Base-by-base conservation (phyloP, 37 sponge, comb jelly and placozoan genomes). In the Ephydatia muelleri region DNA sequence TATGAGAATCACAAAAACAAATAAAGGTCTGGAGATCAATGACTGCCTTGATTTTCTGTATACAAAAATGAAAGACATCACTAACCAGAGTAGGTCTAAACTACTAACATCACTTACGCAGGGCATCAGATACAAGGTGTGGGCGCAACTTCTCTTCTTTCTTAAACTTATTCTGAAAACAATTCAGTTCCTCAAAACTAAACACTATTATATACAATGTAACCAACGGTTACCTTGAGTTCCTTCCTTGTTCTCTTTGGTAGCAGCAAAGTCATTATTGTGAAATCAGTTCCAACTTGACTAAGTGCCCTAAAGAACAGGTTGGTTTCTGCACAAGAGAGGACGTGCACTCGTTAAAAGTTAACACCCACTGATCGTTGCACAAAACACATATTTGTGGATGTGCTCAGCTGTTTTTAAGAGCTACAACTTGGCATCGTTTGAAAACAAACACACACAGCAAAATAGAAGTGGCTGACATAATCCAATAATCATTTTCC, bases 281-380 rank as follows among this genome's bases (percentile, higher is more conserved):
- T 94, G 83, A 94, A 94, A 47, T 94, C 94, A 23, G 94, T 94
- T 11, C 94, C 94, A 40, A 91, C 92, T 70, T 94, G 92, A 82
- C 89, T 80, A 30, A 94, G 86, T 14, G 94, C 88, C 27, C 73
- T 78, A 76, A 88, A 94, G 82, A 94, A 94, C 23, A 35, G 13
- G 22, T 49, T 67, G 22, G 94, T 94, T 66, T 94, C 94, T 94
- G 69, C 3, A 76, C 38, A 80, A 21, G 83, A 47, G 30, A 27
- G 16, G 19, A 57, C 19, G 19, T n/a, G n/a, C n/a, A n/a, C n/a
- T n/a, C n/a, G n/a, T n/a, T n/a, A n/a, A n/a, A n/a, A n/a, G n/a
- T n/a, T n/a, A n/a, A n/a, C n/a, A n/a, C n/a, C n/a, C n/a, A n/a
- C n/a, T n/a, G n/a, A n/a, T n/a, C n/a, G n/a, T n/a, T n/a, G n/a